Conservation (phyloP, 2,797 vertebrate genomes). For the Margarornis squamiger region DNA sequence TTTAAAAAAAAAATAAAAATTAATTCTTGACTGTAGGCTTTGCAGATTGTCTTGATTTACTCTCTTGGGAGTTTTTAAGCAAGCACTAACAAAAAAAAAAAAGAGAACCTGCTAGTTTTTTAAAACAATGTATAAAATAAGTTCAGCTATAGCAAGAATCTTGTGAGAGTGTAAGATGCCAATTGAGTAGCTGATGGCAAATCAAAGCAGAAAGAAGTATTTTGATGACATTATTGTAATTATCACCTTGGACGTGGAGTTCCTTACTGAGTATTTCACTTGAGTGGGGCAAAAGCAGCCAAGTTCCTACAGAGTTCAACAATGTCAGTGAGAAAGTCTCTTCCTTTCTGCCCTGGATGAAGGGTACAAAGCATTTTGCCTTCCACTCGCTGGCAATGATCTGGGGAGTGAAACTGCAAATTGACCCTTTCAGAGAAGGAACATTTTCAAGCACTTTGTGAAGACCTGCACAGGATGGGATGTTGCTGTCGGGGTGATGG, state of each 20-base stretch:
- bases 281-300: neutral
- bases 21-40: neutral
- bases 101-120: neutral
- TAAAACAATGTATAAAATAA: neutral
- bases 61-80: neutral
- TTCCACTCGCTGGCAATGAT: neutral
- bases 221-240: neutral
- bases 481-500: accelerated
- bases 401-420: neutral
- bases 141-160: neutral
- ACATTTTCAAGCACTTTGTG: neutral
- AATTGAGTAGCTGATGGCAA: neutral
- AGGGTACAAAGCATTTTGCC: neutral
- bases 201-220: neutral
- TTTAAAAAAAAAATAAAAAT: neutral
- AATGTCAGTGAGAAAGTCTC: neutral
- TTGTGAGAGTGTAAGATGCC: neutral
- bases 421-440: neutral
- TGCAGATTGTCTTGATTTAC: neutral
- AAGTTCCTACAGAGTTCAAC: neutral
- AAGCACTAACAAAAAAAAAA: neutral
- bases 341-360: neutral
- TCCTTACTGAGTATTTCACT: neutral
- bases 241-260: neutral
- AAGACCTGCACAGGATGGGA: neutral